Conservation (phyloP, 30 jellyfish, hydroid and myxozoan species). For the Hydractinia symbiolongicarpus region DNA sequence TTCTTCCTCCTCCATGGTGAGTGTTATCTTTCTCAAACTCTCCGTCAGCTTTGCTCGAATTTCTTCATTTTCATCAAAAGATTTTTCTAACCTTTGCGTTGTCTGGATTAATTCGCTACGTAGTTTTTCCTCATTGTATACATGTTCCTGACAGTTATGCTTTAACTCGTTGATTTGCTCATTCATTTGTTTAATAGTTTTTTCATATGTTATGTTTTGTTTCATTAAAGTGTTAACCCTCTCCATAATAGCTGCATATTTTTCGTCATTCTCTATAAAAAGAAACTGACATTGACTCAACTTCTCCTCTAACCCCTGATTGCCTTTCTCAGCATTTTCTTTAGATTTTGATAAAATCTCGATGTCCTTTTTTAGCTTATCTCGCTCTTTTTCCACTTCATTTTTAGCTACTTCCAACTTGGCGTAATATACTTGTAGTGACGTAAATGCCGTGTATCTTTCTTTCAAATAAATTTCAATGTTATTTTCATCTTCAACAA, state of each 20-base stretch:
- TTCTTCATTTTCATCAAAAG: not conserved
- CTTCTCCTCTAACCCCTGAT: slow-evolving; percentile 1
- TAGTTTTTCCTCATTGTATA: not conserved
- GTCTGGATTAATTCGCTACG: not conserved
- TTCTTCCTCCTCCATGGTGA: not conserved
- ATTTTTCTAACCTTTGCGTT: not conserved
- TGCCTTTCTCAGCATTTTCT: not conserved
- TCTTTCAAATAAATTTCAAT: not conserved
- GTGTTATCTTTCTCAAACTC: not conserved
- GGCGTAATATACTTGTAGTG: not conserved
- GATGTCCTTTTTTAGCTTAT: not conserved
- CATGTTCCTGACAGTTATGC: not conserved
- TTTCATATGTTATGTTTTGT: not conserved
- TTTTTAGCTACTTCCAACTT: not conserved
- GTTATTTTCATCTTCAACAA: not conserved
- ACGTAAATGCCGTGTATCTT: slow-evolving; percentile 2
- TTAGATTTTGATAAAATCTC: not conserved
- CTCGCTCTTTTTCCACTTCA: not conserved
- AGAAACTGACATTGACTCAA: not conserved
- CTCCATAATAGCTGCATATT: not conserved
- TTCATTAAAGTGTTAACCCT: not conserved
- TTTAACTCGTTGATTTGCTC: not conserved
- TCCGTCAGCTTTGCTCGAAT: not conserved
- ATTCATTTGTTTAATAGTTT: not conserved
- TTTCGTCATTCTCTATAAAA: not conserved